Percentiles rank a stretch among this genome's conserved stretches.
phyloP scores from a whole-genome alignment of 2,797 vertebrate species.

The Channa striata region DNA sequence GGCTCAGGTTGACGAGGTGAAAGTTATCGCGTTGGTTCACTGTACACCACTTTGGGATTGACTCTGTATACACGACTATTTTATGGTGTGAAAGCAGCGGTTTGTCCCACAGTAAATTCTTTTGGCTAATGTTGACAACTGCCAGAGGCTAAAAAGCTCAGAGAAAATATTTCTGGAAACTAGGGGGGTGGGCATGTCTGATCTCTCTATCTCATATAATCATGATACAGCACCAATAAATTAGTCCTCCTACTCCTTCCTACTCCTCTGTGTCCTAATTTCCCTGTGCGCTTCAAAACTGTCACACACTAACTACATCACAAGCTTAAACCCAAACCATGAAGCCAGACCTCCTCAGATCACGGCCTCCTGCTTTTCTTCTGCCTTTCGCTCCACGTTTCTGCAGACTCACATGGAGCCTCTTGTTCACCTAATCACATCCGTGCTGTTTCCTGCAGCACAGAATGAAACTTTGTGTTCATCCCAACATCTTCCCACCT shows the following conservation, averaged over 20 bases:
- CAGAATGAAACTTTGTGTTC: conserved; percentile 42
- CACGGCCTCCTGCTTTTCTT: conserved; percentile 17
- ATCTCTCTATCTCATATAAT: conserved; percentile 47
- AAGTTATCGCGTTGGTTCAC: neutral
- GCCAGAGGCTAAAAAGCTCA: conserved; percentile 40
- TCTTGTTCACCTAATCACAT: conserved; percentile 8
- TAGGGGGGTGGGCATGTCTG: conserved; percentile 52
- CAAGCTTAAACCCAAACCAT: conserved; percentile 9
- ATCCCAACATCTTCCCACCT: conserved; percentile 55
- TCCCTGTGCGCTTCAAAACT: conserved; percentile 24
- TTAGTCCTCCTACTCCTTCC: conserved; percentile 47
- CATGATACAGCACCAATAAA: conserved; percentile 47
- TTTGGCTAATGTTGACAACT: conserved; percentile 32
- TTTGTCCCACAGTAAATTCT: conserved; percentile 19
- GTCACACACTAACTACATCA: conserved; percentile 31
- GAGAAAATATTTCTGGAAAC: conserved; percentile 50
- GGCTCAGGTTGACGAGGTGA: too few species aligned
- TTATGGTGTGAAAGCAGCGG: conserved; percentile 7
- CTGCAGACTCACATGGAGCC: conserved; percentile 39
- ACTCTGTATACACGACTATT: conserved; percentile 4
- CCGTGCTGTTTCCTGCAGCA: conserved; percentile 19
- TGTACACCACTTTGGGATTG: neutral
- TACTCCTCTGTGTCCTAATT: conserved; percentile 39
- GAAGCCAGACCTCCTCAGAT: neutral
- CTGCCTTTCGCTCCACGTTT: conserved; percentile 29